Percentiles rank a stretch among this genome's conserved stretches.
phyloP scores from a whole-genome alignment of 2,113 vertebrate species.

The Paradoxurus hermaphroditus region DNA sequence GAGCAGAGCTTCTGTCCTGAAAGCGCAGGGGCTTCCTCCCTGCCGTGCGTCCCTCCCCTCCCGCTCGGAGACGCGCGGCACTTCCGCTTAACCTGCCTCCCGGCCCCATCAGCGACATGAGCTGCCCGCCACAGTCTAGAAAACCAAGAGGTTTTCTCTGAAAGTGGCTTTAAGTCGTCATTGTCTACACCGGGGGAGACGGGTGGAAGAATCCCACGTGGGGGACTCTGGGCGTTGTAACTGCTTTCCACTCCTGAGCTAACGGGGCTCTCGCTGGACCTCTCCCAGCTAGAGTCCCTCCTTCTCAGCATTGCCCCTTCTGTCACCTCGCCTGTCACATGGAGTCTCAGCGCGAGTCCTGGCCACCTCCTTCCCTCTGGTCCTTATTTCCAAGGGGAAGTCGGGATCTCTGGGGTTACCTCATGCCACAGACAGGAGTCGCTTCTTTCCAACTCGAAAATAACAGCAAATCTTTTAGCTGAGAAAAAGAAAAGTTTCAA shows the following conservation, averaged over 20 bases:
- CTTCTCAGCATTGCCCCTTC: not conserved
- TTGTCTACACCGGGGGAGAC: not conserved
- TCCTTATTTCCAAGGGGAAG: not conserved
- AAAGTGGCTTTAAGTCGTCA: not conserved
- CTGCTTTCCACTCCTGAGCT: not conserved
- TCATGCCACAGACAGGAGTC: not conserved
- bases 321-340: not conserved
- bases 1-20: not conserved
- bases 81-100: rapidly evolving
- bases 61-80: not conserved
- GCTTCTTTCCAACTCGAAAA: not conserved
- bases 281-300: not conserved
- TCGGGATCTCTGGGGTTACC: not conserved
- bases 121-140: not conserved
- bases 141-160: not conserved
- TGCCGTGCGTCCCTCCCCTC: too few species aligned
- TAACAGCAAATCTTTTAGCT: not conserved
- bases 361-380: not conserved
- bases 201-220: rapidly evolving
- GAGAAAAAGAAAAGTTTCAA: constrained; percentile 27
- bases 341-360: not conserved
- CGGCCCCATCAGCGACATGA: rapidly evolving
- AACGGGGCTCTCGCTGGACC: not conserved
- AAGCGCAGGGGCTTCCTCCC: not conserved
- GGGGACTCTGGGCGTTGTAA: not conserved